Evolutionary conservation across 2,797 vertebrate genomes (phyloP).

Genomic region (Tapera naevia): DNA sequence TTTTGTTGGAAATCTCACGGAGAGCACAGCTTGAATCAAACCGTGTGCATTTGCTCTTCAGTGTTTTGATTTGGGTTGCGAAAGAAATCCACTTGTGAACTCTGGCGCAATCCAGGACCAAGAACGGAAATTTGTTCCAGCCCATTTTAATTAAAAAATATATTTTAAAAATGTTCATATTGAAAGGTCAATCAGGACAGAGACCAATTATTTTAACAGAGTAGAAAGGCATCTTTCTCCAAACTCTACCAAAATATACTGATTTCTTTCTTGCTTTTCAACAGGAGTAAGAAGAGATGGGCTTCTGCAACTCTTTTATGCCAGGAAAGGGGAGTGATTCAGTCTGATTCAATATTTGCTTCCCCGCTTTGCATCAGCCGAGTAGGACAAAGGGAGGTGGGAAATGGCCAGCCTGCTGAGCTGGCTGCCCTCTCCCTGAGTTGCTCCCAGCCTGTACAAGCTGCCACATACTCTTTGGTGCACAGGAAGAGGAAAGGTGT

Average conservation of each 20-base stretch:
- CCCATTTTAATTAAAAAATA: background rate
- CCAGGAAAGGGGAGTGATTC: conserved; percentile 18
- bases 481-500: background rate
- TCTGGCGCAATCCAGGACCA: background rate
- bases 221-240: background rate
- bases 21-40: background rate
- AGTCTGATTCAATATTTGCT: background rate
- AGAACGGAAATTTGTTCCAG: background rate
- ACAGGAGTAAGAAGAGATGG: background rate
- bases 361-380: background rate
- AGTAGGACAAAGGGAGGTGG: background rate
- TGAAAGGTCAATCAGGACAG: background rate
- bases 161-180: background rate
- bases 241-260: background rate
- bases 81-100: background rate
- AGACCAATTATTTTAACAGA: background rate
- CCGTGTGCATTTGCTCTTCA: background rate
- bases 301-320: background rate
- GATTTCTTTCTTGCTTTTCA: background rate
- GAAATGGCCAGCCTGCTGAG: background rate
- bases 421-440: background rate
- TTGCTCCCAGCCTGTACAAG: background rate
- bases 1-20: background rate
- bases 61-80: background rate
- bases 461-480: background rate